Evolutionary conservation across 2,797 vertebrate genomes (phyloP), one percentile per base, ranked within the genome.

Genomic region (Bryconaethiops microstoma): DNA sequence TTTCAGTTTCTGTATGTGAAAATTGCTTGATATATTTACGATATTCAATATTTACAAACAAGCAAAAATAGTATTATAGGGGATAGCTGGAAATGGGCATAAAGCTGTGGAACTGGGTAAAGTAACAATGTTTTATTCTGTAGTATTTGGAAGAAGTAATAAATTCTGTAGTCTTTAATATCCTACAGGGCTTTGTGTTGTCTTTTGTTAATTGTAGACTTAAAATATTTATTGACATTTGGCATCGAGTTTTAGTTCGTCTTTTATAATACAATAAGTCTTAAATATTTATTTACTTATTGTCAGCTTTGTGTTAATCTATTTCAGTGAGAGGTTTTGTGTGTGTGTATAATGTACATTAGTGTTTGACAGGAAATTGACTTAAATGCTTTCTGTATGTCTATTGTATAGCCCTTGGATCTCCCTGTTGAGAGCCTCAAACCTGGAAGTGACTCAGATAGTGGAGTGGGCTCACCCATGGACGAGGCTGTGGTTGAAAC

Each of bases 381-480:
- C 50, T 17, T 39, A 6, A 40, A 42, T 59, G 5, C 42, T 63
- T 13, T 40, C 72, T 42, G 7, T 80, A 17, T 7, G 17, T 84
- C 2, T 54, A 25, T 48, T 59, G 1, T 60, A 29, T 45, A 87
- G 93, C 85, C 50, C 2, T 90, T 91, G 9, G 88, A 21, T 70
- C 81, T 89, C n/a, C 87, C 88, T 42, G 77, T 77, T 23, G 86
- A 64, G 69, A 57, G 52, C 45, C 88, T 71, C 55, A 81, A 89
- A 0, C 79, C 79, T 5, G 70, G 86, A 81, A 92, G 92, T 16
- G 93, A 94, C 76, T 92, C 92, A 9, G 94, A 95, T 89, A 95
- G 94, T 25, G 94, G 94, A 52, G 90, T 95, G 90, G 89, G 94
- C 14, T 94, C 94, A 70, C 94, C 94, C 4, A 85, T 86, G 12